Evolutionary conservation across 2,113 vertebrate species (phyloP).

Genomic region (Lophura nycthemera): DNA sequence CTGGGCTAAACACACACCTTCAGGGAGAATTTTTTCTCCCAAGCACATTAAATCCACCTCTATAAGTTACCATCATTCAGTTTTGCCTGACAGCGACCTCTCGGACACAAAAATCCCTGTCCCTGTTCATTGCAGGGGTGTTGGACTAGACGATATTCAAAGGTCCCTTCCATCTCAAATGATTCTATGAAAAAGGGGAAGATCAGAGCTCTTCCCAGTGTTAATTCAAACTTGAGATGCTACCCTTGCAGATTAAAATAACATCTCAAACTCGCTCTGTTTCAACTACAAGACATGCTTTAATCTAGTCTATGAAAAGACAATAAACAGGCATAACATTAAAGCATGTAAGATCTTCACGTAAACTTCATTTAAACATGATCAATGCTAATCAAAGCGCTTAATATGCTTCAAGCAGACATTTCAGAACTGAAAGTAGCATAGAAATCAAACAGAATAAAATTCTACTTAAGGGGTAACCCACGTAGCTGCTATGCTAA

Average conservation of each 20-base stretch:
- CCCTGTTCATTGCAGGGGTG: too few relatives aligned
- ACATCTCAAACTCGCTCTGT: background rate
- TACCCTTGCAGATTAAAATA: background rate
- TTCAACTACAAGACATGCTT: background rate
- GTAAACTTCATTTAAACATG: background rate
- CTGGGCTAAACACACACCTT: background rate
- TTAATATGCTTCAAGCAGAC: background rate
- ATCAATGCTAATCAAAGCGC: background rate
- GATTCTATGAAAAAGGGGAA: background rate
- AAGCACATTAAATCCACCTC: background rate
- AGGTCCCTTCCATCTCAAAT: too few relatives aligned
- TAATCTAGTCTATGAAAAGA: background rate
- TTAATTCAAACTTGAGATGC: background rate
- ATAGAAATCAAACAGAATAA: background rate
- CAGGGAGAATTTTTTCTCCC: background rate
- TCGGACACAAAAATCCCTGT: background rate
- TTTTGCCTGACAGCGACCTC: background rate
- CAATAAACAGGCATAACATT: background rate
- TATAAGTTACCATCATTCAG: background rate
- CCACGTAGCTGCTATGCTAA: background rate
- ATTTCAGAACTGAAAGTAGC: background rate
- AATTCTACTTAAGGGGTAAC: background rate
- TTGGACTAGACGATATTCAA: too few relatives aligned
- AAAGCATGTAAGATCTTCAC: background rate
- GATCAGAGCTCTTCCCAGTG: background rate